Percentiles rank a stretch among this genome's conserved stretches.
Evolutionary conservation across 2,113 vertebrate species (phyloP).

Genomic region (Macheiramphus alcinus): DNA sequence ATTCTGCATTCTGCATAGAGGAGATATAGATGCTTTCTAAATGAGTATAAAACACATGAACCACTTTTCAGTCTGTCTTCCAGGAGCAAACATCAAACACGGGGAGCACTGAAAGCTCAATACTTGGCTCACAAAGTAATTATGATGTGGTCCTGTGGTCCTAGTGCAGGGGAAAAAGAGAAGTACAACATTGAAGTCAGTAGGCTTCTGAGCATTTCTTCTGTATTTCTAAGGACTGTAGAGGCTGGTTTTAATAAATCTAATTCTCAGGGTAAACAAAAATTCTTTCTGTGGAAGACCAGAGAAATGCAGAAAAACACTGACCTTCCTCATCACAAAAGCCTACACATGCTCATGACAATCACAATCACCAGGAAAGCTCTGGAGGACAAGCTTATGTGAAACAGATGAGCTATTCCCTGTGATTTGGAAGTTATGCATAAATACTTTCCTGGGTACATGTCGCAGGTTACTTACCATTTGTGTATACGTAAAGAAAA

Average conservation of each 20-base stretch:
- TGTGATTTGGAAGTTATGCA: not conserved
- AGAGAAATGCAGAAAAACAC: not conserved
- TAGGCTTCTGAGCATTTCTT: not conserved
- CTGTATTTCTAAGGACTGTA: not conserved
- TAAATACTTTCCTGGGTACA: not conserved
- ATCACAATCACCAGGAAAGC: not conserved
- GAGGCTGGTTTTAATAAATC: slow-evolving; percentile 31
- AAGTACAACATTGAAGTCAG: not conserved
- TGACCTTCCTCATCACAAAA: not conserved
- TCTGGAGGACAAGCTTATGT: not conserved
- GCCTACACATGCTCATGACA: accelerated
- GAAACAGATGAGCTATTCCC: not conserved
- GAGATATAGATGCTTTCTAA: slow-evolving; percentile 51
- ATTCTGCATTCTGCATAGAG: not conserved
- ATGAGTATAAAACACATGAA: slow-evolving; percentile 47
- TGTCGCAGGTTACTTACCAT: not conserved
- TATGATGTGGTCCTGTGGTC: not conserved
- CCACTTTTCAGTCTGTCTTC: slow-evolving; percentile 54
- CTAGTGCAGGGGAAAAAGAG: not conserved
- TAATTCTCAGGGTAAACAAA: slow-evolving; percentile 8
- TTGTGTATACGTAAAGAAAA: not conserved
- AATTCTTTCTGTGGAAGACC: not conserved
- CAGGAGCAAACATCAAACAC: slow-evolving; percentile 21
- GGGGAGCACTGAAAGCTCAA: slow-evolving; percentile 25
- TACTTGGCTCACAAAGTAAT: slow-evolving; percentile 19